Percentiles rank a stretch among this genome's conserved stretches.
Conservation (phyloP, 2,113 vertebrate species). For the Poicephalus meyeri region DNA sequence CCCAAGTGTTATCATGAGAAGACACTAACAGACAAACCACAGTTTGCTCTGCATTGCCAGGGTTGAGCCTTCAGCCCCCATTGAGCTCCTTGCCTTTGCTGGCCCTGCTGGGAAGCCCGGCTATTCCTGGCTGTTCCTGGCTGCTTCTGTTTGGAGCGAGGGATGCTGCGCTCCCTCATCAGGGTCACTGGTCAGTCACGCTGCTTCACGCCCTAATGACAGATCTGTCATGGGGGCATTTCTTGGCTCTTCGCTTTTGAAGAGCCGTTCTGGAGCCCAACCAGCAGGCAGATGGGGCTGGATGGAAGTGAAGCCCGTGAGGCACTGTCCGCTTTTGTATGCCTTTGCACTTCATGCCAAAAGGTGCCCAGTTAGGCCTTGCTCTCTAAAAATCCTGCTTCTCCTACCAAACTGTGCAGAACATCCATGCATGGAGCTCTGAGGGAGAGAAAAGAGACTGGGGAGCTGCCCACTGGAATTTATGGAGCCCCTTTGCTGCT, state of each 20-base stretch:
- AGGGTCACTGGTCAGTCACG: not conserved
- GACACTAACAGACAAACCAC: not conserved
- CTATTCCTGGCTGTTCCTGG: not conserved
- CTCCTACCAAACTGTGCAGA: not conserved
- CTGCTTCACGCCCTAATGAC: not conserved
- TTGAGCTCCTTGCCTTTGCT: not conserved
- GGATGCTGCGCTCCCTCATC: not conserved
- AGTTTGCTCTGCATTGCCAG: not conserved
- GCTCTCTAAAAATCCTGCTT: fast-evolving
- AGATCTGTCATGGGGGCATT: not conserved
- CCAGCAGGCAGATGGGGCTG: not conserved
- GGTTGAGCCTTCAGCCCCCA: not conserved
- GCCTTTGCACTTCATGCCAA: not conserved
- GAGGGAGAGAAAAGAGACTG: not conserved
- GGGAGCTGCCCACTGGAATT: not conserved
- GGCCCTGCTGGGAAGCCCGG: not conserved
- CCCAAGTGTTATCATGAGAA: too few species aligned
- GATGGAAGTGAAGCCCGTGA: not conserved
- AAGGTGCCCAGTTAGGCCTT: not conserved
- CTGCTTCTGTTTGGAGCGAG: fast-evolving
- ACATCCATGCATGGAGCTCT: fast-evolving
- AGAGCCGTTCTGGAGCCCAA: not conserved
- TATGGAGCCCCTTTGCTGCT: fast-evolving
- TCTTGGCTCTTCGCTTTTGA: conserved; percentile 1
- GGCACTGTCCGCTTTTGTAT: not conserved